Base-by-base conservation (phyloP, 2,888 invertebrate species). In the Colletes collaris region DNA sequence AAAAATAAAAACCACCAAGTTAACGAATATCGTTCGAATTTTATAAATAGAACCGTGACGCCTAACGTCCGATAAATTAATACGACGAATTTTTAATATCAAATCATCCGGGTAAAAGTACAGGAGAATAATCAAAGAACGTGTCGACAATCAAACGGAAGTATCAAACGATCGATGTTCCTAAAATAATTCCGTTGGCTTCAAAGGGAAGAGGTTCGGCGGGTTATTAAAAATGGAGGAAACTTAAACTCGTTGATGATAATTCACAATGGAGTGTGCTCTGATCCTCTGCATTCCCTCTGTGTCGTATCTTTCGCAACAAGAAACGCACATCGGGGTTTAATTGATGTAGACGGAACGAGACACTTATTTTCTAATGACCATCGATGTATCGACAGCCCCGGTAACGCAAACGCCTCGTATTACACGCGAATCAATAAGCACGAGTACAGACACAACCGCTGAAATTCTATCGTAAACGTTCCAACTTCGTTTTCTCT, bases 301-400 rank as follows among this genome's bases (percentile, higher is more conserved):
- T 75, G 19, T 52, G 19, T 11, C 27, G 58, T 58, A 59, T 68
- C 79, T 71, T 71, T 76, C 77, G 67, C 68, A 70, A 35, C 68
- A 69, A 76, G 79, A 63, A 79, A 68, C 65, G 64, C 37, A 50
- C 56, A 65, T 63, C 75, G 50, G 37, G 46, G 52, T 13, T 50
- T 83, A 81, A 77, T 85, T 81, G 76, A 83, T 81, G 64, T 52
- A 56, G 55, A 72, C 82, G 73, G 68, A 80, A 78, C 71, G 76
- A 69, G 81, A 83, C 79, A 76, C 81, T 85, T 85, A 83, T 82
- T 81, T 85, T 66, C 65, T 73, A 71, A 81, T 81, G 71, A 75
- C 70, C 63, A 74, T 81, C 77, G 71, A 81, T 77, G 76, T 58
- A 79, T 83, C 75, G 77, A 76, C 83, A 62, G 71, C 63, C 71